These are phyloP conservation scores for Malurus cyaneus DNA, from an alignment of 2,113 vertebrate genomes.

Conservation along the genomic window DNA sequence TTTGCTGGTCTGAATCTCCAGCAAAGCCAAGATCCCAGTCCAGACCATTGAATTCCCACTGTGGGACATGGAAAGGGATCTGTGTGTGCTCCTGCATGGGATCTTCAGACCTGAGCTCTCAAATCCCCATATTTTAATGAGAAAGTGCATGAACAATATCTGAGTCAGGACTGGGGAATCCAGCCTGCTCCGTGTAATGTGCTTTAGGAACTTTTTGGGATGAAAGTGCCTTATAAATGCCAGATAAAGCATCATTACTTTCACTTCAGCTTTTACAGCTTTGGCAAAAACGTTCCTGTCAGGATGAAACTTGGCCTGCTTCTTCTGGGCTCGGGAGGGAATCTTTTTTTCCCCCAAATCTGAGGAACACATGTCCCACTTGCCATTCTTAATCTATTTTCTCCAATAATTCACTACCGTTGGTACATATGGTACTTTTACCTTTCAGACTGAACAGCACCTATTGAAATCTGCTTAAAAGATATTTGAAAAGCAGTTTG, in stretches of 20 bases:
- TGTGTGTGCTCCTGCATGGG: not conserved
- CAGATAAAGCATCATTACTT: constrained; percentile 39
- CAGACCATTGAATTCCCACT: not conserved
- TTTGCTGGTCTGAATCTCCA: not conserved
- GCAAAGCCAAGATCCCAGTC: not conserved
- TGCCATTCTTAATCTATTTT: not conserved
- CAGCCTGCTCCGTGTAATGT: not conserved
- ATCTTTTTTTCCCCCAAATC: not conserved
- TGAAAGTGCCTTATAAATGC: constrained; percentile 3
- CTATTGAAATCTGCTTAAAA: not conserved
- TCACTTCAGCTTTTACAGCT: constrained; percentile 52
- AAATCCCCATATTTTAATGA: not conserved
- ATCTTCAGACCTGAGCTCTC: not conserved
- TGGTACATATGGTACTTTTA: not conserved
- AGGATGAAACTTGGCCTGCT: constrained; percentile 38
- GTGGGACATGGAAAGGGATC: not conserved
- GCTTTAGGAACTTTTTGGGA: constrained; percentile 11
- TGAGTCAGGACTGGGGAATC: not conserved
- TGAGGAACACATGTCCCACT: not conserved
- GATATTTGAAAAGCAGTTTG: not conserved
- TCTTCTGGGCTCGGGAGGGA: constrained; percentile 12
- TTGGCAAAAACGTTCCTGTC: constrained; percentile 26
- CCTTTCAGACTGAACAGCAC: not conserved
- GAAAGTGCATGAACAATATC: not conserved
- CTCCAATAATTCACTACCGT: not conserved